Percentiles rank a stretch among this genome's conserved stretches.
phyloP scores from a whole-genome alignment of 2,797 vertebrate genomes.

The Botia almorhae region DNA sequence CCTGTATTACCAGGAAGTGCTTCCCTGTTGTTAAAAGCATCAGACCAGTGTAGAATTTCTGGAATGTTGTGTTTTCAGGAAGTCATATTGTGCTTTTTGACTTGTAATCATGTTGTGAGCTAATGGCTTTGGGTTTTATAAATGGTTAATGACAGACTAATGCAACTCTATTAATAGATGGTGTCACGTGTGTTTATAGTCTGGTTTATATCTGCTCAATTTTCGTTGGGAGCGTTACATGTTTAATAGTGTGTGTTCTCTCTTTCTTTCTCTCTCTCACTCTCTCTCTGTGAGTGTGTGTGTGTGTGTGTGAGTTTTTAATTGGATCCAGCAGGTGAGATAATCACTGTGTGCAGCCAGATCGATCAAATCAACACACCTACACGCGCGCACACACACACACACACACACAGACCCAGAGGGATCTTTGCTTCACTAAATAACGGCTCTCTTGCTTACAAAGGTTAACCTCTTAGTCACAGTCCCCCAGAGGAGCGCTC shows the following conservation, averaged over 20 bases:
- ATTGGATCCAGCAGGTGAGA: conserved; percentile 54
- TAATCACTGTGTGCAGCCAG: conserved; percentile 44
- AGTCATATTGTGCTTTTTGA: conserved; percentile 22
- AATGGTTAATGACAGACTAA: conserved; percentile 40
- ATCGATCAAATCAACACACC: conserved; percentile 57
- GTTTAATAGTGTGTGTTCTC: not conserved
- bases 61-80: not conserved
- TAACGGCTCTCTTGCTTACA: conserved; percentile 62
- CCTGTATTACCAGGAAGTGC: not conserved
- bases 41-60: not conserved
- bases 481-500: conserved; percentile 44
- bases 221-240: not conserved
- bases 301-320: conserved; percentile 7
- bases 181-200: conserved; percentile 19
- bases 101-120: conserved; percentile 34
- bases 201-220: not conserved
- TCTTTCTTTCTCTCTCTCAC: no score
- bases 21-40: not conserved
- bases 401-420: not conserved
- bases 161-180: conserved; percentile 37
- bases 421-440: conserved; percentile 66
- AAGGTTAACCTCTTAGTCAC: conserved; percentile 76
- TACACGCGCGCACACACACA: conserved; percentile 15
- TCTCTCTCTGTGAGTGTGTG: no score
- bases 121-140: conserved; percentile 38